phyloP scores from a whole-genome alignment of 2,113 vertebrate genomes.

The Chlamydotis undulata region DNA sequence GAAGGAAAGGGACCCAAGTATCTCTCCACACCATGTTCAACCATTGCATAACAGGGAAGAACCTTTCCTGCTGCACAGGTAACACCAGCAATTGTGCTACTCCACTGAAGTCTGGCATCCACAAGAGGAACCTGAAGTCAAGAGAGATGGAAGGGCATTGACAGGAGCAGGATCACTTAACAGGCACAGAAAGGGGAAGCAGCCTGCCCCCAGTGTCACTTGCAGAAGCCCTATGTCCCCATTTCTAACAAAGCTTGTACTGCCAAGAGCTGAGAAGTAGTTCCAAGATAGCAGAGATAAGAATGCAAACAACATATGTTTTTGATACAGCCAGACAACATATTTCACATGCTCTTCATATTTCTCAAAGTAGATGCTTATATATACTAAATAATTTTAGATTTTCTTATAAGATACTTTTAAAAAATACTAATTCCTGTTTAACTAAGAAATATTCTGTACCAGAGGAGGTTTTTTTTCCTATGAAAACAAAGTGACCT shows the following conservation, averaged over 20 bases:
- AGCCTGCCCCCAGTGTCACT: background rate
- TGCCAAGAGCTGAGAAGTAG: background rate
- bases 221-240: accelerated
- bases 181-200: accelerated
- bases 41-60: accelerated
- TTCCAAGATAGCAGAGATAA: background rate
- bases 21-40: accelerated
- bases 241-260: background rate
- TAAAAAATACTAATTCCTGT: background rate
- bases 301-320: background rate
- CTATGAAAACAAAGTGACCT: constrained; percentile 38
- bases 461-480: background rate
- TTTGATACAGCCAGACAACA: background rate
- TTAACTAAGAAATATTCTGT: background rate
- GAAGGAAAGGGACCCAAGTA: accelerated
- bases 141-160: background rate
- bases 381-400: background rate
- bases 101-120: accelerated
- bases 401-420: background rate
- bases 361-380: background rate
- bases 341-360: background rate
- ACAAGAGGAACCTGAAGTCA: accelerated
- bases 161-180: accelerated
- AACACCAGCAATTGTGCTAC: background rate
- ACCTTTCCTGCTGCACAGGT: accelerated